Evolutionary conservation across 2,888 invertebrate genomes (phyloP), one percentile per base, ranked within the genome.

Genomic region (Zaprionus obscuricornis): DNA sequence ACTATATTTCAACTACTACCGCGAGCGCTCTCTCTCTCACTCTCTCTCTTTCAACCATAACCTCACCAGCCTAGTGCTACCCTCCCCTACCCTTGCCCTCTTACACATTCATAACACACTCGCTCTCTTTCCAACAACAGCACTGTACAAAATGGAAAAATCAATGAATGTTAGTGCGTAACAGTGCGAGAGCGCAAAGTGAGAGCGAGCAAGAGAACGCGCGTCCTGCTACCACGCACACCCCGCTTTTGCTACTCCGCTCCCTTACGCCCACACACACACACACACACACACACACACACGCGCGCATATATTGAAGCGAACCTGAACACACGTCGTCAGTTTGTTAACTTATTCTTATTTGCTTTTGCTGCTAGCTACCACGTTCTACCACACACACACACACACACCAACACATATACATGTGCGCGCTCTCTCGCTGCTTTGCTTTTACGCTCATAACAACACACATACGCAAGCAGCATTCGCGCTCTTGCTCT

Each of bases 261-360:
- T 24, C 20, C 33, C 34, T 8, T 3, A 5, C 7, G 27, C 36
- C 1, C 29, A 24, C 45, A n/a, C n/a, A n/a, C n/a, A n/a, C n/a
- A n/a, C n/a, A n/a, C n/a, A n/a, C n/a, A n/a, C n/a, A 5, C 51
- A 33, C 37, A 17, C 8, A 11, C 34, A 6, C 26, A 16, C 22
- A 7, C 17, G 34, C 26, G 34, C 20, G 13, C 47, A 36, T 33
- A 31, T 46, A 31, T 31, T 6, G 52, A 7, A 37, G 36, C 39
- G 46, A 50, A 66, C 54, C 66, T 52, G 57, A 57, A 66, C 66
- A 71, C 79, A 82, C 76, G 75, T 81, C 79, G 84, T 52, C 78
- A 70, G 84, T 85, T 85, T 79, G 75, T 82, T 79, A 82, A 82
- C 85, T 74, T 77, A 71, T 77, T 84, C 68, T 62, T 73, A 58